phyloP scores from a whole-genome alignment of 64 coral and sea anemone species.

The Exaiptasia diaphana region DNA sequence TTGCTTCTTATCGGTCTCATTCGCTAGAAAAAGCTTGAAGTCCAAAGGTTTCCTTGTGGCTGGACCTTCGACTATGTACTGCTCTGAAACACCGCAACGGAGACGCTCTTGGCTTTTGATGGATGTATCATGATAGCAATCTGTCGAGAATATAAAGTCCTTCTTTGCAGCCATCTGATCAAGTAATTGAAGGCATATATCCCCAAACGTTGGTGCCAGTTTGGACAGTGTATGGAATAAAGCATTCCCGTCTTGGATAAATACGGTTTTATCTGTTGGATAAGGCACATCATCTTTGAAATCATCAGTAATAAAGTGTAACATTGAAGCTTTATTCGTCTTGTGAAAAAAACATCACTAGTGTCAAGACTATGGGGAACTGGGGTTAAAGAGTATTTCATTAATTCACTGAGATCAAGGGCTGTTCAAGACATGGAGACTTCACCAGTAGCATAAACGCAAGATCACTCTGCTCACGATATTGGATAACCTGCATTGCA shows the following conservation, averaged over 20 bases:
- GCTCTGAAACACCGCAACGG: neutral
- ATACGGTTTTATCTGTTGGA: neutral
- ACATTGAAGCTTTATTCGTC: conserved; percentile 3
- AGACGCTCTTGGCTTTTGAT: conserved; percentile 37
- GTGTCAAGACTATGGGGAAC: conserved; percentile 27
- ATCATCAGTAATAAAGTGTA: conserved; percentile 10
- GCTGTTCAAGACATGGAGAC: conserved; percentile 4
- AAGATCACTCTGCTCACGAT: conserved; percentile 15
- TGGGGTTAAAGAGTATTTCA: conserved; percentile 6
- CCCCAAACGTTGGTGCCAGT: conserved; percentile 16
- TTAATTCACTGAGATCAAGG: neutral
- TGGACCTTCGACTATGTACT: conserved; percentile 23
- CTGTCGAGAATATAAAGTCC: conserved; percentile 23
- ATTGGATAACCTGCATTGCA: neutral
- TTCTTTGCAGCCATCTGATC: neutral
- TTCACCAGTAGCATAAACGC: conserved; percentile 3
- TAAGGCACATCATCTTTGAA: neutral
- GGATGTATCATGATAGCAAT: conserved; percentile 7
- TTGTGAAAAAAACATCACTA: neutral
- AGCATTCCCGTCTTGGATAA: conserved; percentile 17
- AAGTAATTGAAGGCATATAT: conserved; percentile 46
- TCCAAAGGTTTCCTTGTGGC: conserved; percentile 38
- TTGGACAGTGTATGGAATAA: conserved; percentile 15
- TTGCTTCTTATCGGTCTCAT: conserved; percentile 33
- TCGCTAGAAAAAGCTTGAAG: conserved; percentile 65